These are phyloP conservation scores for Andrena chrysosceles DNA, from an alignment of 2,888 invertebrate genomes.

Conservation along the genomic window DNA sequence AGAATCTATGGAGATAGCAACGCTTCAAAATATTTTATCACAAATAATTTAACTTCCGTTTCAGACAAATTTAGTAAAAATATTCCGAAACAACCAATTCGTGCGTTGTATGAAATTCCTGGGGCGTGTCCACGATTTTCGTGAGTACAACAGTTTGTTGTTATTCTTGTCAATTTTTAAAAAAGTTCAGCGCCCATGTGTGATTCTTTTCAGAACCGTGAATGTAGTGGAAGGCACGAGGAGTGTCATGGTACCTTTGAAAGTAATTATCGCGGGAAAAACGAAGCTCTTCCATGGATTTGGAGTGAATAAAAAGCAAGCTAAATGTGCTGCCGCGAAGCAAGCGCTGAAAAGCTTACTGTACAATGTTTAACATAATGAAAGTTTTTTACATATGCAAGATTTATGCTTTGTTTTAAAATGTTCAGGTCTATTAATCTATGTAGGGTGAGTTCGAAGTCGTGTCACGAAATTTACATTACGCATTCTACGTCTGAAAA, in stretches of 20 bases:
- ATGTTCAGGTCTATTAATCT: too few species aligned
- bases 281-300: constrained; percentile 89
- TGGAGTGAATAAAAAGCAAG: constrained; percentile 89
- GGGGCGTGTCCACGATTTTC: constrained; percentile 91
- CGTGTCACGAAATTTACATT: not conserved
- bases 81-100: constrained; percentile 96
- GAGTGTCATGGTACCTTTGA: constrained; percentile 87
- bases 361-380: constrained; percentile 56
- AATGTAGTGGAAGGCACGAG: constrained; percentile 61
- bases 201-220: constrained; percentile 72
- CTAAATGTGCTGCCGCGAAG: constrained; percentile 93
- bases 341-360: constrained; percentile 87
- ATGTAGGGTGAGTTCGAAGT: not conserved
- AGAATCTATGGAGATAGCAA: constrained; percentile 56
- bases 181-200: not conserved
- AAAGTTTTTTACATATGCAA: not conserved
- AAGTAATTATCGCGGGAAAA: constrained; percentile 87
- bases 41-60: not conserved
- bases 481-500: not conserved
- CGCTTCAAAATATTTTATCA: not conserved
- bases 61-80: constrained; percentile 91
- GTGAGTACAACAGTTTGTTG: constrained; percentile 85
- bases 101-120: constrained; percentile 93
- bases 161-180: constrained; percentile 10
- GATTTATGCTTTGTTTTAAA: too few species aligned